Evolutionary conservation across 2,797 vertebrate species (phyloP).

Genomic region (Pangasius djambal): DNA sequence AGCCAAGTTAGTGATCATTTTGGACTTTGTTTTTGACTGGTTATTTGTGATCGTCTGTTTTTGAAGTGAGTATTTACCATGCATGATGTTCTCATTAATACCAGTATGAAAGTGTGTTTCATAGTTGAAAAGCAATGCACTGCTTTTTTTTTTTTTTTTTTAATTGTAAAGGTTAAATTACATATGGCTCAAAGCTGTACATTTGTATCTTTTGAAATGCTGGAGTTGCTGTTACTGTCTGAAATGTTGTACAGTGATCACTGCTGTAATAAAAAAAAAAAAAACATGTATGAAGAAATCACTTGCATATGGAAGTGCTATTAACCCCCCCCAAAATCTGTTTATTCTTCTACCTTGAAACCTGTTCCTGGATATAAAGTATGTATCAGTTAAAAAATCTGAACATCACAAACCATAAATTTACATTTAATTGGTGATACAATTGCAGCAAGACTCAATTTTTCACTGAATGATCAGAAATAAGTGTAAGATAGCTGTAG

Average conservation of each 20-base stretch:
- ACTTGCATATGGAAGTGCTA: not conserved
- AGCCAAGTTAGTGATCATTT: not conserved
- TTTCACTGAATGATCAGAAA: not conserved
- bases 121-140: too few relatives aligned
- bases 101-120: not conserved
- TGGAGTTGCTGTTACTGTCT: slow-evolving; percentile 74
- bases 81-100: not conserved
- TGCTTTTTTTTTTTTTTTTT: not conserved
- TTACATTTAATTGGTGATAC: not conserved
- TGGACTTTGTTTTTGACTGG: not conserved
- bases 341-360: not conserved
- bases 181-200: slow-evolving; percentile 5
- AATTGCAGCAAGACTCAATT: not conserved
- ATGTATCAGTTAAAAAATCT: too few relatives aligned
- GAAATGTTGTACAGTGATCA: slow-evolving; percentile 40
- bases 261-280: slow-evolving; percentile 45
- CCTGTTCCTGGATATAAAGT: not conserved
- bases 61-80: not conserved
- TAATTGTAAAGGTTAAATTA: not conserved
- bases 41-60: not conserved
- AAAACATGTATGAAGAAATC: not conserved
- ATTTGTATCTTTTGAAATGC: slow-evolving; percentile 49
- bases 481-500: not conserved
- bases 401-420: not conserved
- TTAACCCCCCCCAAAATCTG: not conserved